phyloP scores from a whole-genome alignment of 2,888 invertebrate genomes.

The Sericinus montela region DNA sequence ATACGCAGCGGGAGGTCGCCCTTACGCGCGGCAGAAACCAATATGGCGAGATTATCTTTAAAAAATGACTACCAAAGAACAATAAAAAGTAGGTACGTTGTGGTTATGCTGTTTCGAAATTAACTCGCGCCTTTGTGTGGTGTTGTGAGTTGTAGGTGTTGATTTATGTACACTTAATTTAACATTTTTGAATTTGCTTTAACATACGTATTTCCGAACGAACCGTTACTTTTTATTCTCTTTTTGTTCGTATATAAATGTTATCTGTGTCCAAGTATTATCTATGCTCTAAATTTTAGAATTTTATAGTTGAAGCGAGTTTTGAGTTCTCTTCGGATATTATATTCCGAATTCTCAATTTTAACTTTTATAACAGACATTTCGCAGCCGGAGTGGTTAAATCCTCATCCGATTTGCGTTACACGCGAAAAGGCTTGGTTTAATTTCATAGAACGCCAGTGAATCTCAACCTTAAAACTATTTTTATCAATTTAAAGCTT shows the following conservation, averaged over 20 bases:
- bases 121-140: background rate
- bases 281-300: too few relatives aligned
- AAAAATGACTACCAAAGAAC: slow-evolving; percentile 38
- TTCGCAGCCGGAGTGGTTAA: too few relatives aligned
- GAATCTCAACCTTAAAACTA: too few relatives aligned
- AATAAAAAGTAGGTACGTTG: slow-evolving; percentile 33
- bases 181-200: background rate
- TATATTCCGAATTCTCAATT: too few relatives aligned
- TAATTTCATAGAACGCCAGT: too few relatives aligned
- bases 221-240: background rate
- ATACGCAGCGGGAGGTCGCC: slow-evolving; percentile 3
- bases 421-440: too few relatives aligned
- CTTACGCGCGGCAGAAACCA: slow-evolving; percentile 1
- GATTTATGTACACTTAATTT: slow-evolving; percentile 1
- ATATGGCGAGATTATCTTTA: slow-evolving; percentile 36
- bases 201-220: background rate
- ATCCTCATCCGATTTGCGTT: too few relatives aligned
- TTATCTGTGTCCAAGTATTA: too few relatives aligned
- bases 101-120: slow-evolving; percentile 26
- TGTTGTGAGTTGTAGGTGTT: slow-evolving; percentile 7
- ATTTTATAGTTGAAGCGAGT: too few relatives aligned
- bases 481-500: too few relatives aligned
- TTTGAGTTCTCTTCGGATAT: too few relatives aligned
- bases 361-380: too few relatives aligned
- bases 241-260: background rate